Evolutionary conservation across 2,113 vertebrate genomes (phyloP), one percentile per base, ranked within the genome.

Genomic region (Rhinoptilus africanus): DNA sequence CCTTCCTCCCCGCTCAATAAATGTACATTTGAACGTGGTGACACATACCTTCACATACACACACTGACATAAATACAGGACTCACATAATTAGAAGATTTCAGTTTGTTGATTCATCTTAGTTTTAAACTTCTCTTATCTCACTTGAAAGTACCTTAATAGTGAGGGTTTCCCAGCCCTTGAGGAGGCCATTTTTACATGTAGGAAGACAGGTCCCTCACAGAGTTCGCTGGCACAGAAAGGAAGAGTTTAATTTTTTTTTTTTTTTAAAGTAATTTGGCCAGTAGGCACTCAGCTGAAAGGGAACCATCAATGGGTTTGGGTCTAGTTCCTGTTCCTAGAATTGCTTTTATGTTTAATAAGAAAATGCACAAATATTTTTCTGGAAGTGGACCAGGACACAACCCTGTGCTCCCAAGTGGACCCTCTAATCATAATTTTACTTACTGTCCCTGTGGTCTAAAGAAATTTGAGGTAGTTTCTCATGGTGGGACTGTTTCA

Each of bases 111-210:
- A 18, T 81, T 91, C 78, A 28, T 20, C 47, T 89, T 35, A 68
- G 12, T 35, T 72, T 79, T 47, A 57, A 82, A 60, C 2, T 35
- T 88, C 87, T 72, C 23, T 27, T 28, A 6, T 30, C 15, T 64
- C 21, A 24, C 21, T 56, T 56, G 43, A 78, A 92, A 79, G 34
- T 68, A 60, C 23, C 7, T 24, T 30, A 51, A 34, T 2, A 34
- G 3, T 23, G n/a, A 41, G 7, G 4, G 9, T 28, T 84, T 76
- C 34, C 23, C 32, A 60, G 47, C 10, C 17, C 28, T 35, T 32
- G 17, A 66, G 18, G 17, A 77, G 9, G 17, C 15, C 4, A 5
- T 19, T 59, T 77, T 45, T 30, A n/a, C 0, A 0, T 50, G 32
- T 60, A 20, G 10, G 14, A 56, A 72, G n/a, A 22, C 5, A 71